Evolutionary conservation across 2,797 vertebrate species (phyloP).

Genomic region (Sciaenops ocellatus): DNA sequence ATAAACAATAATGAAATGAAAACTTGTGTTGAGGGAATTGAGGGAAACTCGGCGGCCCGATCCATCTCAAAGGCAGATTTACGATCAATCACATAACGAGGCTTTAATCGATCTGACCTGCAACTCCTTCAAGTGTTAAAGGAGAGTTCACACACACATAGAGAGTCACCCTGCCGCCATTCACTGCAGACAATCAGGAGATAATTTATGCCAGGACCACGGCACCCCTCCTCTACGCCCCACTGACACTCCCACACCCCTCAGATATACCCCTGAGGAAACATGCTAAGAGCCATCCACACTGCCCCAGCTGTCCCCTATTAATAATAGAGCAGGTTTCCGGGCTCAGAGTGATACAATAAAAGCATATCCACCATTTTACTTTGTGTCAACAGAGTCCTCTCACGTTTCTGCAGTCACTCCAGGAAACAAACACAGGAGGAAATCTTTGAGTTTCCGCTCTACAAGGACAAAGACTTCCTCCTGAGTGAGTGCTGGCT

Average conservation of each 20-base stretch:
- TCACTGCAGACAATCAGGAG: conserved; percentile 27
- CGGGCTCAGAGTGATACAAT: conserved; percentile 46
- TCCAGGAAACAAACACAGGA: background rate
- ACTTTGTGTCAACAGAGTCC: conserved; percentile 41
- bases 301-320: conserved; percentile 67
- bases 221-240: conserved; percentile 1
- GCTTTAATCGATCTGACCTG: background rate
- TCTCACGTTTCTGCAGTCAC: conserved; percentile 44
- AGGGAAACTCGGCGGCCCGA: background rate
- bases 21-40: too few relatives aligned
- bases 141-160: conserved; percentile 4
- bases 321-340: conserved; percentile 79
- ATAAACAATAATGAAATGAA: background rate
- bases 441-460: too few relatives aligned
- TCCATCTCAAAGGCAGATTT: background rate
- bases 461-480: conserved; percentile 18
- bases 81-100: background rate
- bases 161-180: background rate
- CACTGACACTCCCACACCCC: conserved; percentile 26
- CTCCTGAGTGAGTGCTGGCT: background rate
- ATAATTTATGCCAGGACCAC: conserved; percentile 33
- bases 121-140: background rate
- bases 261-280: conserved; percentile 46
- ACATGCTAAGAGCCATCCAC: conserved; percentile 57
- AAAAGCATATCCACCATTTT: conserved; percentile 55